Conservation (phyloP, 2,113 vertebrate genomes). For the Lepus americanus region DNA sequence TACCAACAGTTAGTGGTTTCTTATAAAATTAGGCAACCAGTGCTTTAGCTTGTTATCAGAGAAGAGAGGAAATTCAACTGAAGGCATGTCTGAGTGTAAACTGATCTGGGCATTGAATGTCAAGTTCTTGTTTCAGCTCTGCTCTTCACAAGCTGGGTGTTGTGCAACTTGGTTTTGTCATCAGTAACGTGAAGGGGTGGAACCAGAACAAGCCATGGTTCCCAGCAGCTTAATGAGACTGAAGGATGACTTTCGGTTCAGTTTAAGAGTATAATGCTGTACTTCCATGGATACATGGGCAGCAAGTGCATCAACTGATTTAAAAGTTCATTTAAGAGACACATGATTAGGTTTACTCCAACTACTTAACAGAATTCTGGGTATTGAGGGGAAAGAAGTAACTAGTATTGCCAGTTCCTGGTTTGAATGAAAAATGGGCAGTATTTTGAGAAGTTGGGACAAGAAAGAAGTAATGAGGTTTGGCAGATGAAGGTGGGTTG, state of each 20-base stretch:
- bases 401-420: neutral
- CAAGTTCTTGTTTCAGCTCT: neutral
- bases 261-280: neutral
- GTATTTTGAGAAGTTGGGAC: neutral
- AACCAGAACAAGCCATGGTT: neutral
- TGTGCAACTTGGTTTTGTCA: neutral
- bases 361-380: neutral
- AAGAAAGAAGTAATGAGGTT: neutral
- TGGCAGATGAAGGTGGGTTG: neutral
- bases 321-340: neutral
- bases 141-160: neutral
- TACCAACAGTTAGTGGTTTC: slow-evolving; percentile 42
- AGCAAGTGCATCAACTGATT: neutral
- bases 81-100: neutral
- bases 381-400: neutral
- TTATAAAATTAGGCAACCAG: neutral
- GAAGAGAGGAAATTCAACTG: neutral
- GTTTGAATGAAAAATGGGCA: slow-evolving; percentile 32
- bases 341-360: neutral
- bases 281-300: neutral
- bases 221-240: neutral
- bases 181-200: neutral
- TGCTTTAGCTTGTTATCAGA: slow-evolving; percentile 28
- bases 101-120: neutral
- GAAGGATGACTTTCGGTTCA: neutral